Evolutionary conservation across 2,113 vertebrate genomes (phyloP), one percentile per base, ranked within the genome.

Genomic region (Cyprinodon variegatus): DNA sequence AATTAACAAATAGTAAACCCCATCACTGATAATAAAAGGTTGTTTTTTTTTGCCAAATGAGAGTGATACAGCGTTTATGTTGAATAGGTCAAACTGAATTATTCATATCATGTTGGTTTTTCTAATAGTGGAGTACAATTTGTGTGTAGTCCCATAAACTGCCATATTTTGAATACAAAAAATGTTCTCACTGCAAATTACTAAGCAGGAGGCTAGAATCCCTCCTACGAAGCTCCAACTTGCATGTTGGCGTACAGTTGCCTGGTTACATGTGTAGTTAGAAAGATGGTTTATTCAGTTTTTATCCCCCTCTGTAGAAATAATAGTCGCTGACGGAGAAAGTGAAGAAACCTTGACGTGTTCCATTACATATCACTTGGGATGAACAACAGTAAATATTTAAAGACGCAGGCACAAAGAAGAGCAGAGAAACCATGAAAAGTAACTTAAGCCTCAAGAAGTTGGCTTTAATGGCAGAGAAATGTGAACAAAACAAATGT

Each of bases 261-360:
- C 90, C 79, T 92, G 76, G 89, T 88, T 88, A 90, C 89, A 66
- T 50, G 77, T 83, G 62, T 62, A 77, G 79, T 83, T 81, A 46
- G 61, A 50, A 79, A 86, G 78, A 22, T 41, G 61, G n/a, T 80
- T 86, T 53, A 74, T 75, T 59, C 37, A 72, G 75, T 53, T 63
- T 77, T 79, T 74, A 74, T 75, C 68, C 83, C 82, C 74, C n/a
- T 75, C 67, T 59, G 41, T 77, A 68, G 12, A 63, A 50, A 81
- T 46, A 36, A 76, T 46, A 61, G 61, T 43, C 60, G 46, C 57
- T 15, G 62, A 76, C 41, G 22, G 66, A 78, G 59, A 73, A 46
- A 53, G 38, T 22, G 39, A 60, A 67, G 37, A 61, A 57, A 60
- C 46, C 20, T 70, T 22, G 20, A 77, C 61, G n/a, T 78, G 13